These are phyloP conservation scores for Epirrhoe alternata DNA, from an alignment of 2,888 invertebrate species.

Conservation along the genomic window DNA sequence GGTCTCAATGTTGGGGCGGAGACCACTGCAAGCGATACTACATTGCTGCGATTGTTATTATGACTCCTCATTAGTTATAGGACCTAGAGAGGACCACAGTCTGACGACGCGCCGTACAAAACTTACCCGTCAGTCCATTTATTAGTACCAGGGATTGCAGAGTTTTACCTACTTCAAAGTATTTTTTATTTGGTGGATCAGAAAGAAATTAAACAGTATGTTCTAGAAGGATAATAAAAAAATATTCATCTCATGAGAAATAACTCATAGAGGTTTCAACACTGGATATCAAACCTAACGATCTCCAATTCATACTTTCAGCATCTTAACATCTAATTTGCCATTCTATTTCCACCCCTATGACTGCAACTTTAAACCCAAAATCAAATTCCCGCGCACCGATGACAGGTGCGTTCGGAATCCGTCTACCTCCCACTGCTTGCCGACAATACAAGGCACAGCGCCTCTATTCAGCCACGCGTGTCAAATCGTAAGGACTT, in stretches of 20 bases:
- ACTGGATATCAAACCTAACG: conserved; percentile 26
- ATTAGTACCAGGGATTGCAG: too few relatives aligned
- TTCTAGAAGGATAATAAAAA: too few relatives aligned
- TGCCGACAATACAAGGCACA: conserved; percentile 65
- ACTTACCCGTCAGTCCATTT: too few relatives aligned
- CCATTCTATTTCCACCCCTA: conserved; percentile 43
- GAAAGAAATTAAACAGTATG: too few relatives aligned
- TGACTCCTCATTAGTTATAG: too few relatives aligned
- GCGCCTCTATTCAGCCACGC: conserved; percentile 70
- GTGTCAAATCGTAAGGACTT: conserved; percentile 77
- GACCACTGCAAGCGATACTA: conserved; percentile 12
- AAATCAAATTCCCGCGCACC: conserved; percentile 47
- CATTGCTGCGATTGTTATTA: too few relatives aligned
- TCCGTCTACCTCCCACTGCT: conserved; percentile 78
- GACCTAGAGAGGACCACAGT: too few relatives aligned
- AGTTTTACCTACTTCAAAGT: too few relatives aligned
- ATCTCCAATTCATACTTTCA: not conserved
- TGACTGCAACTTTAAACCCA: conserved; percentile 26
- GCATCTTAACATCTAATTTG: conserved; percentile 25
- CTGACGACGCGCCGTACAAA: too few relatives aligned
- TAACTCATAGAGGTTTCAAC: not conserved
- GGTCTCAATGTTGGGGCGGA: conserved; percentile 17
- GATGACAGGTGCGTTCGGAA: conserved; percentile 79
- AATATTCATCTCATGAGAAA: too few relatives aligned
- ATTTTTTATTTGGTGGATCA: too few relatives aligned